A percentile compares a stretch with the other conserved stretches of the same genome.
Evolutionary conservation across 2,113 vertebrate genomes (phyloP).

Genomic region (Mormyrus iriodes): DNA sequence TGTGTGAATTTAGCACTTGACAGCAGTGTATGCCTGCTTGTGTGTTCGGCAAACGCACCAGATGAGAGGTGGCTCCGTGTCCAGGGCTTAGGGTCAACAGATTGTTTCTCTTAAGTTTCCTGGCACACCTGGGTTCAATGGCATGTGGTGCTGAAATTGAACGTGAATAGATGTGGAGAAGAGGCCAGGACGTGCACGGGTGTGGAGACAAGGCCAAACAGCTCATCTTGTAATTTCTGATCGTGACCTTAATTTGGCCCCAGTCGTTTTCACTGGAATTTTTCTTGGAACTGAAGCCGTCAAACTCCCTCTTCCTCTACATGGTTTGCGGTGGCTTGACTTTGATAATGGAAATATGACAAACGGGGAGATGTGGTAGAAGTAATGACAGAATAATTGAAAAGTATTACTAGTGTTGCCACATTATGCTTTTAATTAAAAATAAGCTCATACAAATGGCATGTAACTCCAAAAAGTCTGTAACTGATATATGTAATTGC

Average conservation of each 20-base stretch:
- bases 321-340: background rate
- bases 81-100: background rate
- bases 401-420: background rate
- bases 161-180: background rate
- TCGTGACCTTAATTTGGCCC: constrained; percentile 1
- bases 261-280: background rate
- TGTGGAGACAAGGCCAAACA: background rate
- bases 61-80: background rate
- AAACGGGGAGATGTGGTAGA: background rate
- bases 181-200: background rate
- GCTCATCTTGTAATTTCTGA: background rate
- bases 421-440: background rate
- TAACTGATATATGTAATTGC: background rate
- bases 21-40: background rate
- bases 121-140: background rate
- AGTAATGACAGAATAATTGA: background rate
- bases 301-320: background rate
- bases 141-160: background rate
- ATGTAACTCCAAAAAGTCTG: background rate
- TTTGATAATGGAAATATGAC: background rate
- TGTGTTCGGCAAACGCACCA: too few species aligned
- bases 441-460: background rate
- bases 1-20: background rate
- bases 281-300: background rate
- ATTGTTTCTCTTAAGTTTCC: background rate